Evolutionary conservation across 2,113 vertebrate genomes (phyloP), one percentile per base, ranked within the genome.

Genomic region (Passer domesticus): DNA sequence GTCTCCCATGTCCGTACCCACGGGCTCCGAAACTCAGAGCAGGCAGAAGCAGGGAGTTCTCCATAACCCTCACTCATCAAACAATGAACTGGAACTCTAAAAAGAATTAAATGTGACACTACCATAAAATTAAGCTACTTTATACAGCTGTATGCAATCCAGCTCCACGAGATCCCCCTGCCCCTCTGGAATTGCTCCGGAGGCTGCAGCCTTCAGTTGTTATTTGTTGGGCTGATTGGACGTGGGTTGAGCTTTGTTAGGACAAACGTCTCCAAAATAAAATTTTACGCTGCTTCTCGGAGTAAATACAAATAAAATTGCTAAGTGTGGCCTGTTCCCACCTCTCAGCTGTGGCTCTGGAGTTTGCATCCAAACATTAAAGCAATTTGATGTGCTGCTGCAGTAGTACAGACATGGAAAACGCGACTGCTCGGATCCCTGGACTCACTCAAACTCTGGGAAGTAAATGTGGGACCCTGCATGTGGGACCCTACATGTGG

Each of bases 371-470:
- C 59, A 5, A 78, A 56, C 50, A 76, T 55, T 70, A 68, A 39
- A 75, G 47, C 0, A 9, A 56, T 52, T 12, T 18, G 74, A 44
- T 5, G 63, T 4, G 73, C 69, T 33, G 1, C 11, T 46, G 3
- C 46, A 74, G 84, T 0, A n/a, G 62, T 43, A 28, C 31, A 28
- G 66, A 28, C 39, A 22, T 0, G 7, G 63, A 58, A 39, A 55
- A 44, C 9, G 35, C 1, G 0, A 56, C 82, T 5, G 44, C 69
- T 64, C 0, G 0, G 17, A 37, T 31, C 18, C n/a, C 44, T 27
- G 55, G 47, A 33, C 13, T 88, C 0, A 0, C 68, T 74, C 18
- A 49, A 13, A 17, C 10, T 62, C 37, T 50, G 70, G 41, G 76
- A 2, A 59, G 15, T 44, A 53, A 66, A 43, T 1, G 21, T 13